These are phyloP conservation scores for Heloderma charlesbogerti DNA, from an alignment of 2,113 vertebrate genomes.

Conservation along the genomic window DNA sequence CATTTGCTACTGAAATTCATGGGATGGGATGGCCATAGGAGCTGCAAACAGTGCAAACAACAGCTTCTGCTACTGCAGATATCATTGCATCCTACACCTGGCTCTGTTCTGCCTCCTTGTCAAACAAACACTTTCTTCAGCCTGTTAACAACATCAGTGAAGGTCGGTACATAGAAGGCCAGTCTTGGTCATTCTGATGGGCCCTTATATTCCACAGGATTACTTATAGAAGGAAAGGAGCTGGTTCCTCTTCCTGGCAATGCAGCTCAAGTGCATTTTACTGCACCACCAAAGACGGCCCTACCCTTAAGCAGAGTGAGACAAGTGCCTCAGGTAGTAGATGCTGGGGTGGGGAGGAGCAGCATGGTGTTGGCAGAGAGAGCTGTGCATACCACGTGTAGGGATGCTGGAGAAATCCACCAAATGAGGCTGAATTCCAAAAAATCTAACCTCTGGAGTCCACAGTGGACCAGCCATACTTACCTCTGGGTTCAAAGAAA, in stretches of 20 bases:
- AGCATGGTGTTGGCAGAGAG: not conserved
- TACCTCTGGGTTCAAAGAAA: too few species aligned
- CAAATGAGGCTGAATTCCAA: too few species aligned
- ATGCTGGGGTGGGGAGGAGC: not conserved
- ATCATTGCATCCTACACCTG: not conserved
- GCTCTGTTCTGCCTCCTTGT: not conserved
- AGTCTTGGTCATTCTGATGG: not conserved
- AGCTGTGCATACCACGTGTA: too few species aligned
- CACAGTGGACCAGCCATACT: too few species aligned
- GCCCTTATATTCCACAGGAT: not conserved
- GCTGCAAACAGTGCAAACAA: not conserved
- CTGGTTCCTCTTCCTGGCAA: not conserved
- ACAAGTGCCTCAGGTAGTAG: not conserved
- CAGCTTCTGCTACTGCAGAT: not conserved
- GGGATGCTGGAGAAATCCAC: too few species aligned
- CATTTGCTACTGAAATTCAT: not conserved
- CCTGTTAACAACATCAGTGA: not conserved
- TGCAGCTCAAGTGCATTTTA: not conserved
- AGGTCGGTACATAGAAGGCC: not conserved
- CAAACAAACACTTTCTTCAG: not conserved
- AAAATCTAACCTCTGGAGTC: too few species aligned
- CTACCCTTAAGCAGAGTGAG: not conserved
- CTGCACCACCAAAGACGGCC: not conserved
- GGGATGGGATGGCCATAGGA: not conserved
- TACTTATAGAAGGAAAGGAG: not conserved